Conservation (phyloP, 1,140 invertebrate genomes). For the Aradophagus sp. region DNA sequence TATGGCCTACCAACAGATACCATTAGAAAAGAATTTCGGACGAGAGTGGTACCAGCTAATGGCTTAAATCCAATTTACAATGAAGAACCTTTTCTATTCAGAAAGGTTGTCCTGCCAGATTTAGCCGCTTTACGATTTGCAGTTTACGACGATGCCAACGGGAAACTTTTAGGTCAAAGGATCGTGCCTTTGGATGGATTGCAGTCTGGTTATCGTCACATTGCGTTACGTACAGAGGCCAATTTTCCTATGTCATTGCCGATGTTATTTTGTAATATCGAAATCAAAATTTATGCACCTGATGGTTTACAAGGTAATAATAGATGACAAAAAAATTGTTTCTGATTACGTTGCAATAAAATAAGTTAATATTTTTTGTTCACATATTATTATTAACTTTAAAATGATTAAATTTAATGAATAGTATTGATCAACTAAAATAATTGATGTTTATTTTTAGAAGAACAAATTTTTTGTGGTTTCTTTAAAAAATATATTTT, state of each 20-base stretch:
- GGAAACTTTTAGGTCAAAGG: constrained; percentile 96
- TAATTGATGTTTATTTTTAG: too few relatives aligned
- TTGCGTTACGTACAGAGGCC: constrained; percentile 97
- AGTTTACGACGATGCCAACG: constrained; percentile 97
- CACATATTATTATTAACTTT: too few relatives aligned
- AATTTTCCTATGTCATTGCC: constrained; percentile 99
- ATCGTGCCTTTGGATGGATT: constrained; percentile 98
- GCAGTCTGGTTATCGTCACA: constrained; percentile 97
- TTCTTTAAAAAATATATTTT: too few relatives aligned
- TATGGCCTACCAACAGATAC: constrained; percentile 99
- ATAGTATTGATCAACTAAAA: too few relatives aligned
- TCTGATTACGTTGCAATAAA: too few relatives aligned
- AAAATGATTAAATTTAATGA: too few relatives aligned
- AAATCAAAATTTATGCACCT: constrained; percentile 99
- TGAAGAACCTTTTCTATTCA: constrained; percentile 97
- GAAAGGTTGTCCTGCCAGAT: constrained; percentile 98
- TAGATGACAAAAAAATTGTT: too few relatives aligned
- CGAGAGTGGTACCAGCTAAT: constrained; percentile 95
- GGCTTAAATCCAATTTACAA: constrained; percentile 98
- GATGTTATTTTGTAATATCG: constrained; percentile 99
- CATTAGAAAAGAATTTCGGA: constrained; percentile 98
- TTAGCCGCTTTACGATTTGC: constrained; percentile 97
- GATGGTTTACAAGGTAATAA: constrained; percentile 91
- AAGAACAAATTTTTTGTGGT: too few relatives aligned
- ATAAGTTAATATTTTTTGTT: too few relatives aligned